A percentile compares a stretch with the other conserved stretches of the same genome.
Evolutionary conservation across 2,888 invertebrate genomes (phyloP).

Genomic region (Beris chalybata): DNA sequence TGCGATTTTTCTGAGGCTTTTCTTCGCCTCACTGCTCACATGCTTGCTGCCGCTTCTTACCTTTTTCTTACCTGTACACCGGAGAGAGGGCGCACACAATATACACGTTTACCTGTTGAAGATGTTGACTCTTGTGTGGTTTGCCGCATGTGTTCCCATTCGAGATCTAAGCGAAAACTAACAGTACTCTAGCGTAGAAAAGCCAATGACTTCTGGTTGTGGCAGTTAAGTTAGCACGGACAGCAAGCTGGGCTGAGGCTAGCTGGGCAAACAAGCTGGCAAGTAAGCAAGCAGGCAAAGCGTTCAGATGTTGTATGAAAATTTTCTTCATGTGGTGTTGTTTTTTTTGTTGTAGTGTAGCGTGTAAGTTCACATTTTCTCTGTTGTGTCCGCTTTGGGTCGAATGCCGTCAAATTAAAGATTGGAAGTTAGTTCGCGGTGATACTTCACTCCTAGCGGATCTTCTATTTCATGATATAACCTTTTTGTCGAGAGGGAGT

Average conservation of each 20-base stretch:
- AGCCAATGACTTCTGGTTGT: constrained; percentile 26
- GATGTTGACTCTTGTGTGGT: too few relatives aligned
- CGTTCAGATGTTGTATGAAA: constrained; percentile 1
- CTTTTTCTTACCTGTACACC: too few relatives aligned
- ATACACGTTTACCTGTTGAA: too few relatives aligned
- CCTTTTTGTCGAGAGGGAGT: neutral
- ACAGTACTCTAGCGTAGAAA: constrained; percentile 24
- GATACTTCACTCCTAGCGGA: constrained; percentile 55
- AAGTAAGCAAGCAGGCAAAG: neutral
- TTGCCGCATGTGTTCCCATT: too few relatives aligned
- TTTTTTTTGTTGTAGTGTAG: neutral
- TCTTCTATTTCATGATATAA: constrained; percentile 36
- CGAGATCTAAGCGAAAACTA: constrained; percentile 10
- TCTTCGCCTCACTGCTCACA: too few relatives aligned
- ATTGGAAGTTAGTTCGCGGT: constrained; percentile 48
- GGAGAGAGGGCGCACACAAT: too few relatives aligned
- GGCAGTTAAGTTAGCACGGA: neutral
- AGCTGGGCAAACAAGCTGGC: constrained; percentile 17
- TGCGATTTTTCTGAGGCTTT: too few relatives aligned
- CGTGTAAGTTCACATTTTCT: neutral
- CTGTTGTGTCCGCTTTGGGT: constrained; percentile 22
- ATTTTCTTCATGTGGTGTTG: constrained; percentile 9
- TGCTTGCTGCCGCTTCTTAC: too few relatives aligned
- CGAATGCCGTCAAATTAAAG: constrained; percentile 21
- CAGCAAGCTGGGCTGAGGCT: neutral